Conservation (phyloP, 2,797 vertebrate genomes). For the Sebastes elongatus region DNA sequence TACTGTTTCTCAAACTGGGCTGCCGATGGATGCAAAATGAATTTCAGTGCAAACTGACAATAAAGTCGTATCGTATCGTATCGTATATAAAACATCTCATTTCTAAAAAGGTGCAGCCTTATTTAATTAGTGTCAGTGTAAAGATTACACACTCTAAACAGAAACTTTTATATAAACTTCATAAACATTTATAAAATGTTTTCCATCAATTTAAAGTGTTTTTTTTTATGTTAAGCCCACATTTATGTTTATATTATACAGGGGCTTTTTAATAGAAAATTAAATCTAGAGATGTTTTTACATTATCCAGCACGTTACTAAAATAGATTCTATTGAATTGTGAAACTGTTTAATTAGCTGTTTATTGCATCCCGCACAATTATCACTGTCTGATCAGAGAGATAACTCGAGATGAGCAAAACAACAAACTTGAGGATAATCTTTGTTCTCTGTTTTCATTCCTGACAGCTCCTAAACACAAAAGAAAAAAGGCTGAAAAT, state of each 20-base stretch:
- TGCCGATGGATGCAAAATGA: no score
- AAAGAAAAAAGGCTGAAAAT: conserved; percentile 28
- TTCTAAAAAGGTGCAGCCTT: background rate
- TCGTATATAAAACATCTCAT: background rate
- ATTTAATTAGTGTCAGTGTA: background rate
- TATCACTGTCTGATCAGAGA: background rate
- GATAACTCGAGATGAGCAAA: background rate
- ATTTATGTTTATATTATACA: background rate
- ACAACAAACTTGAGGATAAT: background rate
- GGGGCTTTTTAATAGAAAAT: background rate
- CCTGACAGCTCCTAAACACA: conserved; percentile 14
- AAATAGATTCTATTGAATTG: background rate
- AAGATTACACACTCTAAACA: background rate
- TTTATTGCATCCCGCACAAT: background rate
- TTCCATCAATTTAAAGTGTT: background rate
- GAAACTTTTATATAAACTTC: background rate
- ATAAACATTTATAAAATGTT: background rate
- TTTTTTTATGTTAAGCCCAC: background rate
- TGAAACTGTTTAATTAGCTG: background rate
- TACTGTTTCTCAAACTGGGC: no score
- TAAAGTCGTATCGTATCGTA: no score
- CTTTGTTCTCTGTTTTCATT: conserved; percentile 12
- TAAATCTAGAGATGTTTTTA: background rate
- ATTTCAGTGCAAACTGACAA: no score
- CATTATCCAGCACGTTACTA: background rate